Conservation (phyloP, 2,113 vertebrate species). For the Vanacampus margaritifer region DNA sequence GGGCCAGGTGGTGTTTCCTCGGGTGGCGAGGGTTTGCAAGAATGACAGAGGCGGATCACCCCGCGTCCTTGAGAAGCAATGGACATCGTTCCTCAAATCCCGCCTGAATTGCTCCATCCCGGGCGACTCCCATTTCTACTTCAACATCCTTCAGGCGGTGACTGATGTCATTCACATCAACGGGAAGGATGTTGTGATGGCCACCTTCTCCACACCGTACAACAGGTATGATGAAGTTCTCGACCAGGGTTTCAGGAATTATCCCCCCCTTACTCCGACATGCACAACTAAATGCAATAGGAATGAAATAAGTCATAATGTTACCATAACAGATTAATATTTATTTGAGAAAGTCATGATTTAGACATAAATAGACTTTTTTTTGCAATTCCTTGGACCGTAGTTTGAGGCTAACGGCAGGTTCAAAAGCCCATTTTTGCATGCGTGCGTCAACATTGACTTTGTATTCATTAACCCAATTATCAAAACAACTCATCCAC, state of each 20-base stretch:
- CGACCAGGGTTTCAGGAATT: no score
- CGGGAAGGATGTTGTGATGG: conserved; percentile 89
- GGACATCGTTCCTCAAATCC: conserved; percentile 97
- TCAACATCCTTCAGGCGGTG: conserved; percentile 96
- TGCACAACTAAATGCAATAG: not conserved
- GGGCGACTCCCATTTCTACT: conserved; percentile 97
- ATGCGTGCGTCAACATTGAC: conserved; percentile 20
- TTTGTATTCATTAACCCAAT: conserved; percentile 38
- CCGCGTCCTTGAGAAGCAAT: conserved; percentile 96
- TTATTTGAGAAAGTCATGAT: not conserved
- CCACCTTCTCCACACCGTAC: conserved; percentile 96
- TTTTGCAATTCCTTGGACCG: not conserved
- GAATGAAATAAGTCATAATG: not conserved
- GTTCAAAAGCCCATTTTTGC: not conserved
- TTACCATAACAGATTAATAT: not conserved
- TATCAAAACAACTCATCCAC: conserved; percentile 41
- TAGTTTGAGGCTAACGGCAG: not conserved
- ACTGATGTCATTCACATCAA: conserved; percentile 90
- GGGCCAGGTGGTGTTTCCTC: conserved; percentile 89
- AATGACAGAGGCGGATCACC: conserved; percentile 96
- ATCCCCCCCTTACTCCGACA: no score
- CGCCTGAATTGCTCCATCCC: conserved; percentile 97
- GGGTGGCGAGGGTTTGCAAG: conserved; percentile 95
- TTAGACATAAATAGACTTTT: no score
- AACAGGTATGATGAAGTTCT: conserved; percentile 82